Evolutionary conservation across 2,113 vertebrate genomes (phyloP), one percentile per base, ranked within the genome.

Genomic region (Brachypodius melanocephalos): DNA sequence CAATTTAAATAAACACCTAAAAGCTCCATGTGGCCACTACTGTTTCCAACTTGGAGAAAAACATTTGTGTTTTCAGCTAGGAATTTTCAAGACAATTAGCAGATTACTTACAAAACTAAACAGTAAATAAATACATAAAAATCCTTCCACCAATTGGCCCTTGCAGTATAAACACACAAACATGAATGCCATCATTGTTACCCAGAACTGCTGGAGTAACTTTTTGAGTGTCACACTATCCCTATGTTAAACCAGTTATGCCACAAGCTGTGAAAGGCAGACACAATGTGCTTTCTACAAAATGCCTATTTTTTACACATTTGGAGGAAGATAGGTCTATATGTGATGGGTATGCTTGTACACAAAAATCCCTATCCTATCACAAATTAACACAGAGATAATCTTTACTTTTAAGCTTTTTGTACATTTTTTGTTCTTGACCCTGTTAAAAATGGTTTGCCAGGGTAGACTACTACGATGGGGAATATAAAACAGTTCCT

Each of bases 401-500:
- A 86, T 63, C 36, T 51, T 80, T 57, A 79, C 61, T 92, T 89
- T 76, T 34, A 80, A 90, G 59, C 29, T 86, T 66, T 25, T 28
- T 54, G 29, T 14, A 69, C 32, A n/a, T 86, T 88, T 96, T 92
- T 76, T 88, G 45, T 66, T 82, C 84, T 81, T 4, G 3, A 57
- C 22, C 14, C 69, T 68, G 73, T 75, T 91, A 88, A 86, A 92
- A 94, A 85, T 1, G 4, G 52, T 87, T 93, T 91, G 54, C 61
- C 55, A 59, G 68, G 22, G 61, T 31, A 91, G 89, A 67, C 90
- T 84, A 54, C 61, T 92, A 94, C 1, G 43, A 94, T 80, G 85
- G 83, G 95, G 85, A 94, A 86, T 94, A 95, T 96, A 96, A 97
- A 97, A 93, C 67, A 71, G 8, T 29, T 94, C 94, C 94, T 96